A percentile compares a stretch with the other conserved stretches of the same genome.
Conservation (phyloP, 2,888 invertebrate species). For the Colostygia pectinataria region DNA sequence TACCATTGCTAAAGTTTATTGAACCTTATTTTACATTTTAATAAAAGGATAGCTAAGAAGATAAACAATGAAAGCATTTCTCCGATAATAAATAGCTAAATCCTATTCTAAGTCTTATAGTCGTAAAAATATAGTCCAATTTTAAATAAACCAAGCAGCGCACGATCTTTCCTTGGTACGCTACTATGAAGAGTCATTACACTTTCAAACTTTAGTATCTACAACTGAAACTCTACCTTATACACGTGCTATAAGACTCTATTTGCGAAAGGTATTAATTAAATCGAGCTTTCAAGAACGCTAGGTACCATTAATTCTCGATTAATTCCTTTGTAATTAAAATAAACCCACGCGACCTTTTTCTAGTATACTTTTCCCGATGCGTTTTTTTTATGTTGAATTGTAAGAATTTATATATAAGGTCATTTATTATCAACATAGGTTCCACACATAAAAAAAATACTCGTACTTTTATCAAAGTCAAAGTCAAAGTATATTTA, state of each 20-base stretch:
- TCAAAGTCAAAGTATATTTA: no score
- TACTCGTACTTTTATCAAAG: no score
- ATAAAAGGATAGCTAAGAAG: neutral
- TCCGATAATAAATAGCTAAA: neutral
- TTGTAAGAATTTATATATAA: no score
- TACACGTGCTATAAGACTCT: neutral
- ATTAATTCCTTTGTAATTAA: no score
- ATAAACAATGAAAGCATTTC: conserved; percentile 3
- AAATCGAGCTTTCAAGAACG: neutral
- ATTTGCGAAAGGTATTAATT: conserved; percentile 3
- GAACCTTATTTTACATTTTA: conserved; percentile 4
- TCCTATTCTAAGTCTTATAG: neutral
- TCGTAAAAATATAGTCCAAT: neutral
- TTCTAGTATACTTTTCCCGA: no score
- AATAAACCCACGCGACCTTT: no score
- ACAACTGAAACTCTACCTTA: conserved; percentile 1
- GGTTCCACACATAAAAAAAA: no score
- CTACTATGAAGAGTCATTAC: neutral
- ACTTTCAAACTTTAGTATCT: neutral
- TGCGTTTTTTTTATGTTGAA: no score
- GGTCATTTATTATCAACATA: no score
- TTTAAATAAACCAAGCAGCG: neutral
- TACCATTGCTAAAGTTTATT: no score
- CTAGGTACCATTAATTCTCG: conserved; percentile 3
- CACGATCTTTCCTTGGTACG: neutral